Evolutionary conservation across 2,797 vertebrate species (phyloP), one percentile per base, ranked within the genome.

Genomic region (Serranus cabrilla): DNA sequence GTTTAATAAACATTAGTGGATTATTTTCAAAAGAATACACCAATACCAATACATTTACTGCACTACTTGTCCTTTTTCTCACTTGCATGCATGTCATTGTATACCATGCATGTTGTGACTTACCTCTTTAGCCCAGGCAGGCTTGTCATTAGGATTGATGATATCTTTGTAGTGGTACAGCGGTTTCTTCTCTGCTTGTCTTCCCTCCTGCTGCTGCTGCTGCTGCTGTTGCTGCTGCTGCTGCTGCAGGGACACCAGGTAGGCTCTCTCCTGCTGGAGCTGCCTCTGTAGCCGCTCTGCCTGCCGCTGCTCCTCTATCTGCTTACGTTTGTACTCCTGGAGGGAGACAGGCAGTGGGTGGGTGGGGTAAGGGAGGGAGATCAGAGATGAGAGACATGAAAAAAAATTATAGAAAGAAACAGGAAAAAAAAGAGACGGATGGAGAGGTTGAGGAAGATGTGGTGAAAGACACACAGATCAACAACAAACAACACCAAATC

Each of bases 261-360:
- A 98, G 89, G 97, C 97, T 56, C 97, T 74, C 85, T 99, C 98
- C 91, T 99, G 97, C 83, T 99, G 97, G 42, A 99, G 95, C 85
- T 99, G 97, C 85, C 97, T 94, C 93, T 99, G 97, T n/a, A 99
- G 93, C 43, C 97, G 93, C 89, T 99, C 98, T 0, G 97, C 97
- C 91, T 99, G 98, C 81, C 97, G 94, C 92, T 99, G 98, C 88
- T 99, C 98, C 93, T 99, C 97, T 60, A 98, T 52, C 88, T 99
- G 97, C 91, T 99, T 99, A 61, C 97, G 97, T 80, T 99, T 99
- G 84, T 99, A 99, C 84, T 99, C 97, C 98, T 99, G 64, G 31
- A 62, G 51, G 46, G 60, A 73, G 17, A 40, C 39, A 34, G 23
- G 21, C 9, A 23, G 11, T 13, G 16, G 12, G 14, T 34, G 34